Base-by-base conservation (phyloP, 2,113 vertebrate genomes). In the Sinocyclocheilus anophthalmus region DNA sequence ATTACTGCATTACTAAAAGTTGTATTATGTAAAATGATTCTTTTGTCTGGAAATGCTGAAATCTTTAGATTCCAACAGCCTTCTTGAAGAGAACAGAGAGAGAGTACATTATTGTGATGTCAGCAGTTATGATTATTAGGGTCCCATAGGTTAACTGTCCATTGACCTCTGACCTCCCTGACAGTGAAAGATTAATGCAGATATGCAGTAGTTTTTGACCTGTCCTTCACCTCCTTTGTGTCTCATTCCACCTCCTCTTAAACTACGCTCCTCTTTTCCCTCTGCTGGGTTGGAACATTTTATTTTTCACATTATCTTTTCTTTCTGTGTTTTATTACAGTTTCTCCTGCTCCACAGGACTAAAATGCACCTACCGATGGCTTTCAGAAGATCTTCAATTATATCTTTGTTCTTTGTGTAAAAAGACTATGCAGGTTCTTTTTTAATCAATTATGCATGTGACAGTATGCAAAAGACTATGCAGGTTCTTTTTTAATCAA, bases 381-480 rank as follows among this genome's bases (percentile, higher is more conserved):
- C 59, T 83, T 70, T 83, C 22, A 24, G 26, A 13, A 70, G 65
- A 83, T 83, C 26, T 70, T 70, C 65, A 70, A 82, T 59, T 53
- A 55, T 42, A 83, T 83, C 30, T 83, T 83, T 83, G 81, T 73
- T 83, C 81, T 83, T 83, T 70, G 65, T 83, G n/a, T 83, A 69
- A 81, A 37, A 81, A 83, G 45, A 70, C 45, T 50, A 57, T 73
- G 65, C 67, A 83, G 81, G 50, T 83, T 73, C 61, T 65, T 76
- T 73, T 84, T 81, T 83, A 72, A 87, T 88, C 30, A 84, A 75
- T 88, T 85, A 77, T 88, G 78, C 77, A 85, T 82, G 48, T 84
- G 61, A 75, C 59, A 84, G 70, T 30, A 48, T 45, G 78, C 78
- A 83, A 82, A 81, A 83, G 45, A 70, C 45, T 50, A 57, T 73